A percentile compares a stretch with the other conserved stretches of the same genome.
Evolutionary conservation across 2,888 invertebrate species (phyloP).

Genomic region (Cephus pulcher): DNA sequence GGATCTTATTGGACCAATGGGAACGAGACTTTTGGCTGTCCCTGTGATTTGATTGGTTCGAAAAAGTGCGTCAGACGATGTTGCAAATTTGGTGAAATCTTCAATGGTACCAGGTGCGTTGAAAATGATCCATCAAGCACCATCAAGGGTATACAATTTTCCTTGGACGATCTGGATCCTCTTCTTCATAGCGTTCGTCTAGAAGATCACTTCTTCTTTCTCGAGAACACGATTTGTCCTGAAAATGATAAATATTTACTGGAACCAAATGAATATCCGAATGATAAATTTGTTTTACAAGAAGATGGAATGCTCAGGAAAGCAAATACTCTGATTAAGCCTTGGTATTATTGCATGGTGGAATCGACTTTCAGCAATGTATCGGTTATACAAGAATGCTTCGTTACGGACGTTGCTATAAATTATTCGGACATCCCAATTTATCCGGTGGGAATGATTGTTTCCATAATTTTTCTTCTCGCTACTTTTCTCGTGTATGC

Average conservation of each 20-base stretch:
- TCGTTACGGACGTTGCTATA: not conserved
- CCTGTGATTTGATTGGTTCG: conserved; percentile 18
- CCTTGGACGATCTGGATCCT: conserved; percentile 19
- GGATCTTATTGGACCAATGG: conserved; percentile 21
- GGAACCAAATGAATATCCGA: conserved; percentile 24
- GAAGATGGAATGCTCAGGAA: conserved; percentile 24
- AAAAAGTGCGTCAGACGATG: conserved; percentile 35
- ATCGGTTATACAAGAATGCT: conserved; percentile 24
- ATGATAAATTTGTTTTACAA: conserved; percentile 32
- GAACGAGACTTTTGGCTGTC: conserved; percentile 23
- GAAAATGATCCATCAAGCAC: conserved; percentile 4
- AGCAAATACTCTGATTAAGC: not conserved
- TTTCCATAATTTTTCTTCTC: conserved; percentile 80
- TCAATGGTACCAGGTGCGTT: conserved; percentile 19
- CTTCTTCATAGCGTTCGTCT: conserved; percentile 22
- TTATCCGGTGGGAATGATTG: conserved; percentile 69
- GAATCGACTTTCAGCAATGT: conserved; percentile 18
- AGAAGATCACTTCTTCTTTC: conserved; percentile 24
- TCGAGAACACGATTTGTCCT: conserved; percentile 24
- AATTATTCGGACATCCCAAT: not conserved
- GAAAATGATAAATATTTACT: conserved; percentile 20
- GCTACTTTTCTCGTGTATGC: conserved; percentile 80
- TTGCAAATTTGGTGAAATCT: conserved; percentile 28
- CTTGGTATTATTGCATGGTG: conserved; percentile 29
- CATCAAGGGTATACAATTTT: conserved; percentile 21